Percentiles rank a stretch among this genome's conserved stretches.
Conservation (phyloP, 2,113 vertebrate species). For the Gobio gobio region DNA sequence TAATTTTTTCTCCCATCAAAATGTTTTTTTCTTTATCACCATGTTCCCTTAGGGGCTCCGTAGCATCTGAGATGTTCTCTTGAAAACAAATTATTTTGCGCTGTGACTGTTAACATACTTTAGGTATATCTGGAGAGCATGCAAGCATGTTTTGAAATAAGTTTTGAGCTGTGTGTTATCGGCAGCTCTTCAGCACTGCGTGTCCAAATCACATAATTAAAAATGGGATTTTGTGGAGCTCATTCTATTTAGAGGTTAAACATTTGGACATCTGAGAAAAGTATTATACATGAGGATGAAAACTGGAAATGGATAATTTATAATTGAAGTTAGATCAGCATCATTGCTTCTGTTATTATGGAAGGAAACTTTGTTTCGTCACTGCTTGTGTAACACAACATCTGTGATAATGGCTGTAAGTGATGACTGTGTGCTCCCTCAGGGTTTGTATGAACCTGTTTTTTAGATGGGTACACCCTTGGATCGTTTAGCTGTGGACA, state of each 20-base stretch:
- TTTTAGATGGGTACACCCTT: neutral
- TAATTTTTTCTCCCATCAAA: neutral
- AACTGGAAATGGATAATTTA: neutral
- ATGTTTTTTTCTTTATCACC: neutral
- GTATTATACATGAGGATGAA: neutral
- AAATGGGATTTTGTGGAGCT: slow-evolving; percentile 2
- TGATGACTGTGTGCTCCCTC: neutral
- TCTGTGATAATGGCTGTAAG: slow-evolving; percentile 4
- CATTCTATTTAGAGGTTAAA: slow-evolving; percentile 23
- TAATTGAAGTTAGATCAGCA: neutral
- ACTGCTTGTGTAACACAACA: neutral
- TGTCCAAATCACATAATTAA: neutral
- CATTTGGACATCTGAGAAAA: slow-evolving; percentile 34
- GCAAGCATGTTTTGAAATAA: slow-evolving; percentile 45
- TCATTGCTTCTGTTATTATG: neutral
- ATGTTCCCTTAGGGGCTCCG: neutral
- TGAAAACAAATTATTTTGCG: slow-evolving; percentile 34
- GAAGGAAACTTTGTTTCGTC: neutral
- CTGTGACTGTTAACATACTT: slow-evolving; percentile 41
- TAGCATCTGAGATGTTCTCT: neutral
- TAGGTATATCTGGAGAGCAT: slow-evolving; percentile 33
- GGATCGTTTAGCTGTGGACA: slow-evolving; percentile 15
- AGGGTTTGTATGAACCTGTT: slow-evolving; percentile 13
- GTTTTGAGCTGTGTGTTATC: slow-evolving; percentile 24
- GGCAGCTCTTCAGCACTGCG: slow-evolving; percentile 21